Evolutionary conservation across 1,140 invertebrate genomes (phyloP), one percentile per base, ranked within the genome.

Genomic region (Chymomyza costata): DNA sequence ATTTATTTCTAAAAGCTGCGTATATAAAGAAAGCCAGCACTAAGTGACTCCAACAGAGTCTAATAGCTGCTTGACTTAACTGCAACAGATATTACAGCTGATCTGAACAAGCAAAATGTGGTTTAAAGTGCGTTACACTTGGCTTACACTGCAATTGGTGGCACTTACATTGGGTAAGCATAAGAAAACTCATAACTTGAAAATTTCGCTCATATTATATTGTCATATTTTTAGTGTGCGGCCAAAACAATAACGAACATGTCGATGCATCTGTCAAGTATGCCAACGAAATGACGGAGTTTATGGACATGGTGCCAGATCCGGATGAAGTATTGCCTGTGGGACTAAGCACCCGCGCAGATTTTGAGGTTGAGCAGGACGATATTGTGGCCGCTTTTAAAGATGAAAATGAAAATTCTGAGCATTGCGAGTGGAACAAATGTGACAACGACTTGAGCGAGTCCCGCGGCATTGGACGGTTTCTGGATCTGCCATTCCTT

Each of bases 361-460:
- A 48, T 8, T 52, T 78, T 11, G 65, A 70, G 10, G 32, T 50
- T 6, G 56, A 69, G 14, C 19, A 53, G 0, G 65, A 69, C 13
- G 61, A 81, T 6, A 16, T 73, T 0, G 5, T 59, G 31, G 28
- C 39, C 13, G 31, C 45, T 1, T 28, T 84, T 16, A 15, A 65
- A 19, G 81, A 83, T 32, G 82, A 84, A 40, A 54, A 65, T 34
- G 62, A 67, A 16, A 65, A 49, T 1, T 57, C 82, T 19, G 15
- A 63, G 50, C 64, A 56, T 15, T 53, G 17, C 7, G 58, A 34
- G 15, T 84, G 82, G 82, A 62, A 82, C 18, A 60, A 55, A 3
- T 84, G 82, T 40, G 82, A 82, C 48, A 80, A 84, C 10, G 71
- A 84, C 45, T 41, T 84, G 2, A 63, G 64, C 1, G 56, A 81